A percentile compares a stretch with the other conserved stretches of the same genome.
phyloP scores from a whole-genome alignment of 2,888 invertebrate genomes.

The Eupithecia abbreviata region DNA sequence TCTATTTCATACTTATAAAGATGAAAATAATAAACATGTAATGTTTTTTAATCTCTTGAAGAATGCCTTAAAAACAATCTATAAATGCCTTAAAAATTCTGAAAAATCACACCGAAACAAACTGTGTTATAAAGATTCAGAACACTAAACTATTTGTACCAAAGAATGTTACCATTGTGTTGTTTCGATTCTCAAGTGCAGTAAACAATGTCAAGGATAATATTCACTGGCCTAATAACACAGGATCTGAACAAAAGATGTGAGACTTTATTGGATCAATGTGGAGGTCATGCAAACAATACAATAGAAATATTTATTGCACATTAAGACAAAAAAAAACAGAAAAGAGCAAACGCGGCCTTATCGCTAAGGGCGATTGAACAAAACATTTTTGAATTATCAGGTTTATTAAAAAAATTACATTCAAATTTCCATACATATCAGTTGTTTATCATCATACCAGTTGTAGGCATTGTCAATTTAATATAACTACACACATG shows the following conservation, averaged over 20 bases:
- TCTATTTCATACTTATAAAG: neutral
- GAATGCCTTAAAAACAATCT: too few species aligned
- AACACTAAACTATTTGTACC: neutral
- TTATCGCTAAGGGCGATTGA: too few species aligned
- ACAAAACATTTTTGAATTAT: too few species aligned
- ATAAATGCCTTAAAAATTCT: too few species aligned
- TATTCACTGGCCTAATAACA: neutral
- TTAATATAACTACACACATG: neutral
- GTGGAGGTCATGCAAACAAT: neutral
- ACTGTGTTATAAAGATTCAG: neutral
- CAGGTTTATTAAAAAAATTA: too few species aligned
- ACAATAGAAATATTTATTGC: too few species aligned
- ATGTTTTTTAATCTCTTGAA: too few species aligned
- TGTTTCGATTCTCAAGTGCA: neutral
- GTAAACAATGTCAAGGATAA: neutral
- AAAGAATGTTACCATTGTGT: neutral
- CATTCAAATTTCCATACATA: too few species aligned
- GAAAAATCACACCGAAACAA: neutral
- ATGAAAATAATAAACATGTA: too few species aligned
- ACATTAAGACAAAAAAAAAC: too few species aligned
- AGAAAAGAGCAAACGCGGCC: too few species aligned
- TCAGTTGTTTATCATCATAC: too few species aligned
- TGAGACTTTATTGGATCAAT: neutral
- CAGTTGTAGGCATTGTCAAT: neutral
- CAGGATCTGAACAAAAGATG: neutral